Evolutionary conservation across 1,140 invertebrate genomes (phyloP), one percentile per base, ranked within the genome.

Genomic region (Ceratina japonica): DNA sequence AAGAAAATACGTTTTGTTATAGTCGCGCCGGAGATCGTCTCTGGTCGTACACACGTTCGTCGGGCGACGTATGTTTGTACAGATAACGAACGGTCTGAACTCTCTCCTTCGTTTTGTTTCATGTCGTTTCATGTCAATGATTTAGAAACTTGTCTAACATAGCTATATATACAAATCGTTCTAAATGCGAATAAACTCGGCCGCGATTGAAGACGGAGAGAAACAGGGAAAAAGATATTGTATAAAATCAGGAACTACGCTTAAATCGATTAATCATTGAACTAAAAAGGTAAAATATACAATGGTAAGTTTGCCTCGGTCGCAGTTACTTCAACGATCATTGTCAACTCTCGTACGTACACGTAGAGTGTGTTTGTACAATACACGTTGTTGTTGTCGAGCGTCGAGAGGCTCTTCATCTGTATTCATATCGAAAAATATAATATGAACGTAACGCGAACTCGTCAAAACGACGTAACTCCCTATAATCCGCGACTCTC

Each of bases 221-320:
- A 20, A 22, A 44, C 27, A 4, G 18, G 68, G 62, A 51, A 61
- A 73, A 65, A 74, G 63, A 68, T 69, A 15, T 20, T 5, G 49
- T 52, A n/a, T n/a, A n/a, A n/a, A n/a, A n/a, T n/a, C n/a, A n/a
- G 51, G 56, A 84, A 61, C 27, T 54, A 75, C 22, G 54, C 18
- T 20, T 58, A 49, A 75, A 51, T 69, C 52, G 81, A 68, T 76
- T 44, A 81, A 62, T 74, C 59, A 52, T 70, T 74, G 72, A 81
- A 64, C 61, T 82, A 79, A 22, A 71, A 78, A 75, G 69, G 58
- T 84, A 85, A 81, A 85, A 85, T 81, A 66, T 82, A 85, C 68
- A 77, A 81, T 79, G 24, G 74, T 79, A 66, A 59, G 64, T 56
- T 72, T 31, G n/a, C 16, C 16, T 62, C 13, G 44, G 0, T 72